phyloP scores from a whole-genome alignment of 2,113 vertebrate genomes.

The Nansenia antarctica region DNA sequence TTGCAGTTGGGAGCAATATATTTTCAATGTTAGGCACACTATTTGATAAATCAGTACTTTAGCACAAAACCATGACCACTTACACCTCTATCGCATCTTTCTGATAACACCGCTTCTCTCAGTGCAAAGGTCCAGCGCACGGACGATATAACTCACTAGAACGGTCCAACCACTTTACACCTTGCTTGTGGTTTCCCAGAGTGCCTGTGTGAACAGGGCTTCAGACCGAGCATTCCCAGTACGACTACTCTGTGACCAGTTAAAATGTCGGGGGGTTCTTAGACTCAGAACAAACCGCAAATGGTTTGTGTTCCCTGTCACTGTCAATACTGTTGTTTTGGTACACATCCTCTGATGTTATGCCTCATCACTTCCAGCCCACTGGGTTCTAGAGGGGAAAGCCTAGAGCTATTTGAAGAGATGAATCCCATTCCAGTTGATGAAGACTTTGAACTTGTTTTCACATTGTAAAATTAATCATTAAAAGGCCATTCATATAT shows the following conservation, averaged over 20 bases:
- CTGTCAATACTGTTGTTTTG: conserved; percentile 16
- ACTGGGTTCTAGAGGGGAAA: not conserved
- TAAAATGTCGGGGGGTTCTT: conserved; percentile 55
- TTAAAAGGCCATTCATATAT: too few relatives aligned
- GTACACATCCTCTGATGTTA: conserved; percentile 19
- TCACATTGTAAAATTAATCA: too few relatives aligned
- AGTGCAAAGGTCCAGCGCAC: conserved; percentile 32
- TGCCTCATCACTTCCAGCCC: conserved; percentile 27
- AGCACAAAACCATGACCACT: not conserved
- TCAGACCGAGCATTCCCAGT: conserved; percentile 46
- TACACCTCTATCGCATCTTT: not conserved
- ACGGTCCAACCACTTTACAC: conserved; percentile 69
- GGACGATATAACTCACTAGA: conserved; percentile 49
- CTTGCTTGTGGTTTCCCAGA: conserved; percentile 57
- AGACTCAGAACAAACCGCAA: conserved; percentile 42
- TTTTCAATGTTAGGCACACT: not conserved
- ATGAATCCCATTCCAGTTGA: too few relatives aligned
- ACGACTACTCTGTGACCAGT: conserved; percentile 51
- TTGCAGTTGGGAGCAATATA: not conserved
- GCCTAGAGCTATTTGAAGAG: not conserved
- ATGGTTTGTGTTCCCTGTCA: not conserved
- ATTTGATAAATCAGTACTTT: not conserved
- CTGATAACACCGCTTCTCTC: not conserved
- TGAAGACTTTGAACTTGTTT: too few relatives aligned
- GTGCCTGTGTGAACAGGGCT: conserved; percentile 52